These are phyloP conservation scores for Aphrocallistes beatrix DNA, from an alignment of 37 sponge, comb jelly and placozoan species.

Conservation along the genomic window DNA sequence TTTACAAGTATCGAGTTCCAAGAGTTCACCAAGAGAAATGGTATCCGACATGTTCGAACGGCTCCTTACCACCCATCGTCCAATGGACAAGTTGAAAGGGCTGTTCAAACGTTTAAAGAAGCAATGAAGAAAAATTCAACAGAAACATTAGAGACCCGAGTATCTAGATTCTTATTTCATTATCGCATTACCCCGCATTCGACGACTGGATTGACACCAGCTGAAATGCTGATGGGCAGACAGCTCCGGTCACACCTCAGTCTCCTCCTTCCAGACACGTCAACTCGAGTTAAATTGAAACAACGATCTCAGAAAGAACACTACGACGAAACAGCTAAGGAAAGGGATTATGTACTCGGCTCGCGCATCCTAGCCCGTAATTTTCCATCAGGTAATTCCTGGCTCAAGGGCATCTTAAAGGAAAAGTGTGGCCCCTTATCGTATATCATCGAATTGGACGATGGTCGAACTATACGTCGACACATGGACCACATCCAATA, in stretches of 20 bases:
- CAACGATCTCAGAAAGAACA: not conserved
- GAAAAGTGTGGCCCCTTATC: not conserved
- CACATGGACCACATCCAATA: not conserved
- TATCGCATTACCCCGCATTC: conserved; percentile 27
- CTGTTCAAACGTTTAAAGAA: conserved; percentile 31
- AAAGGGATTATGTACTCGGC: not conserved
- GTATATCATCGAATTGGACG: not conserved
- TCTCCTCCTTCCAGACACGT: conserved; percentile 1
- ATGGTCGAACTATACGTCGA: not conserved
- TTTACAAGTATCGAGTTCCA: conserved; percentile 25
- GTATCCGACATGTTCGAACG: conserved; percentile 20
- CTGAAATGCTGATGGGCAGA: conserved; percentile 30
- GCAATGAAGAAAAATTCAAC: conserved; percentile 13
- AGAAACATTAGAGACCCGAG: conserved; percentile 7
- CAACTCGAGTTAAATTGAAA: conserved; percentile 10
- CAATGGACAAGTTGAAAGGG: conserved; percentile 35
- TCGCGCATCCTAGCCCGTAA: not conserved
- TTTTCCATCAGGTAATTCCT: not conserved
- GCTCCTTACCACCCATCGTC: conserved; percentile 36
- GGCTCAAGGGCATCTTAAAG: not conserved
- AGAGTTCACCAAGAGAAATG: conserved; percentile 17
- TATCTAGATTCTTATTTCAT: conserved; percentile 25
- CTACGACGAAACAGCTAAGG: not conserved
- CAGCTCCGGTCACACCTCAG: conserved; percentile 20
- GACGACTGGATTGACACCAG: conserved; percentile 19